phyloP scores from a whole-genome alignment of 2,888 invertebrate species.

The Drosophila robusta region DNA sequence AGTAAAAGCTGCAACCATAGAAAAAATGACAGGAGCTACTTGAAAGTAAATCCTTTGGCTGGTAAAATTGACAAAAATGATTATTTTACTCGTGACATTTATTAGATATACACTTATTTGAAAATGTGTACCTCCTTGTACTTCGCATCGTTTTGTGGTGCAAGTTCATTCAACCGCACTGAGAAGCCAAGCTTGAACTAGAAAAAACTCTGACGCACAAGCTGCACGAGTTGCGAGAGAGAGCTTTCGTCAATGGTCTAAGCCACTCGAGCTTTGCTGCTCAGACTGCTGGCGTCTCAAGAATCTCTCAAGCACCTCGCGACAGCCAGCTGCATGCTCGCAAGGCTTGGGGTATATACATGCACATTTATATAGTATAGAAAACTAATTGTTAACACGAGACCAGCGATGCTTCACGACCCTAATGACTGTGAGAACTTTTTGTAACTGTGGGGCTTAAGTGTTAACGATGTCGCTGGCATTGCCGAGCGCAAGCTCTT shows the following conservation, averaged over 20 bases:
- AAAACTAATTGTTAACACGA: conserved; percentile 68
- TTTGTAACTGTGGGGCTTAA: conserved; percentile 46
- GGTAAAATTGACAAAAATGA: conserved; percentile 6
- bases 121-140: not conserved
- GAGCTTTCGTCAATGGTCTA: conserved; percentile 42
- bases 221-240: not conserved
- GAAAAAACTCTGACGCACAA: conserved; percentile 1
- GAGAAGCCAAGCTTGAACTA: conserved; percentile 1
- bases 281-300: conserved; percentile 58
- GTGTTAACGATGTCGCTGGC: conserved; percentile 38
- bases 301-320: conserved; percentile 50
- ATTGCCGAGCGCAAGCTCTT: conserved; percentile 56
- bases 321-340: conserved; percentile 31
- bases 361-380: conserved; percentile 13
- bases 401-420: conserved; percentile 62
- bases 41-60: conserved; percentile 8
- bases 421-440: conserved; percentile 78
- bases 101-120: too few relatives aligned
- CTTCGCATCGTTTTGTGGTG: not conserved
- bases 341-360: conserved; percentile 25
- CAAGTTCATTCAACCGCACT: conserved; percentile 59
- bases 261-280: conserved; percentile 55
- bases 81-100: not conserved
- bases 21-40: conserved; percentile 13
- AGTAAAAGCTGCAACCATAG: conserved; percentile 26